phyloP scores from a whole-genome alignment of 2,113 vertebrate species.

The Oostethus manadensis region DNA sequence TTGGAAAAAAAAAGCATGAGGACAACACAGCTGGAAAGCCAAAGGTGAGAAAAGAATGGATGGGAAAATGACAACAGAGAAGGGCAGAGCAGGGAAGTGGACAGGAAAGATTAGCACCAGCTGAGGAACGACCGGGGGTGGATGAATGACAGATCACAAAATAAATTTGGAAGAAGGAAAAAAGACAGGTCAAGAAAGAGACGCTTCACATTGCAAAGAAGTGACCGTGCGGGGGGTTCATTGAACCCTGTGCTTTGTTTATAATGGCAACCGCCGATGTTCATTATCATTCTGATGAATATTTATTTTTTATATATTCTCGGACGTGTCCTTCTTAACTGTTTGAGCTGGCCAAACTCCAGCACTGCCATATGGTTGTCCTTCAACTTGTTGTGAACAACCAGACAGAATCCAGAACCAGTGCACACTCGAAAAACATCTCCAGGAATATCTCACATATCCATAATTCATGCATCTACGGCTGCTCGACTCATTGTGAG shows the following conservation, averaged over 20 bases:
- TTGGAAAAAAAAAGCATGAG: conserved; percentile 9
- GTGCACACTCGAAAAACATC: conserved; percentile 39
- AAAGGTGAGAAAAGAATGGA: background rate
- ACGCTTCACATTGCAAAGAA: conserved; percentile 19
- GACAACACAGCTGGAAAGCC: conserved; percentile 26
- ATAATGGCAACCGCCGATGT: conserved; percentile 56
- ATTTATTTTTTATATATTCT: conserved; percentile 52
- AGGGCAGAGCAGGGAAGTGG: conserved; percentile 10
- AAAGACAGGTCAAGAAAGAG: background rate
- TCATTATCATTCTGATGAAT: conserved; percentile 55
- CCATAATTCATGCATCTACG: conserved; percentile 41
- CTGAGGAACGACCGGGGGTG: background rate
- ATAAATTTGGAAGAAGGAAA: background rate
- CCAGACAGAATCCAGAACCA: conserved; percentile 47
- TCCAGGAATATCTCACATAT: conserved; percentile 45
- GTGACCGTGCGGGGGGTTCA: conserved; percentile 25
- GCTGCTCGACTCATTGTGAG: conserved; percentile 12
- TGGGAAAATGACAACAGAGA: conserved; percentile 4
- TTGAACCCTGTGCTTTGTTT: conserved; percentile 63
- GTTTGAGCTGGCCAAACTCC: conserved; percentile 68
- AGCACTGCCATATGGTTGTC: conserved; percentile 75
- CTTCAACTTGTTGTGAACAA: conserved; percentile 70
- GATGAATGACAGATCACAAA: conserved; percentile 17
- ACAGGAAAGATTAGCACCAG: conserved; percentile 26
- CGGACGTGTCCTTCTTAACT: conserved; percentile 64